Evolutionary conservation across 2,888 invertebrate genomes (phyloP), one percentile per base, ranked within the genome.

Genomic region (Acheta domesticus): DNA sequence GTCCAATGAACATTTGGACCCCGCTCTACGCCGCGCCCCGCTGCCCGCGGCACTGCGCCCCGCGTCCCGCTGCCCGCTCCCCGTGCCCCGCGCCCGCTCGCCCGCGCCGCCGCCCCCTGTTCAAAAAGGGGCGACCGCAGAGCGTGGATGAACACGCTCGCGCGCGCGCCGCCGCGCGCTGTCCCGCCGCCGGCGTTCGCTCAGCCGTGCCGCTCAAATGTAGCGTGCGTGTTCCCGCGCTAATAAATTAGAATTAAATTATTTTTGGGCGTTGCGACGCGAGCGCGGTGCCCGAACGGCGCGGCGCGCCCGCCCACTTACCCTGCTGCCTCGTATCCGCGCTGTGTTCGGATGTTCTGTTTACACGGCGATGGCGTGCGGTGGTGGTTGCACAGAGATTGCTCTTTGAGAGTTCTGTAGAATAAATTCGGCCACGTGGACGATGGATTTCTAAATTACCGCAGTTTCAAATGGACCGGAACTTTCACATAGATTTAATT

Each of bases 1-100:
- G 62, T 62, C 62, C 62, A 62, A 62, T 62, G 62, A 62, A 62
- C 62, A 62, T 62, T 62, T 62, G 62, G n/a, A 62, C 62, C 62
- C 62, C 36, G 36, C 36, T 5, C 36, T 8, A 36, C 36, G 36
- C 36, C 36, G 36, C 36, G 36, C 36, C 36, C 36, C 36, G 36
- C 36, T 36, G 36, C 36, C 36, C 36, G 8, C 8, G 8, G 5
- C 36, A 5, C 36, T 5, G 36, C 36, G 36, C 36, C 36, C 36
- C 8, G 5, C 8, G 36, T 8, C 36, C 36, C 36, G 36, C 36
- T 0, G 3, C 36, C 36, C 36, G 36, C 4, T 36, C 36, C 4
- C 23, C 23, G 2, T 23, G 23, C 23, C 23, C 50, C 50, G n/a
- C n/a, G 3, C 36, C 36, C 36, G 36, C 4, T 36, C 50, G 50